Base-by-base conservation (phyloP, 2,888 invertebrate genomes). In the Aleiodes leptofemur region DNA sequence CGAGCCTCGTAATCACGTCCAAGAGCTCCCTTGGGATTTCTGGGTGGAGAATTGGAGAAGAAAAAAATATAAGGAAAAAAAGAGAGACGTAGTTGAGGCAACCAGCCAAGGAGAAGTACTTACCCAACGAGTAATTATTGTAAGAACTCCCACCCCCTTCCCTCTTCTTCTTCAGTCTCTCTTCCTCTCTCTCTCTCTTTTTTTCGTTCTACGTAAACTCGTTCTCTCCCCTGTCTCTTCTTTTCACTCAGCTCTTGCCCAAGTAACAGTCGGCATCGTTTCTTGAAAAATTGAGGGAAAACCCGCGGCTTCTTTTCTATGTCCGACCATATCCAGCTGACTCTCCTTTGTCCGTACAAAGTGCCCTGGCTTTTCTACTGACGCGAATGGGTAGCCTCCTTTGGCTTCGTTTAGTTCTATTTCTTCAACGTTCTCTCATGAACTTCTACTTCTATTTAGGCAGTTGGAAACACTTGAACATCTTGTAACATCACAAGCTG, bases 311-410 rank as follows among this genome's bases (percentile, higher is more conserved):
- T 70, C 69, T 76, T 76, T 53, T 72, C 57, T 74, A 69, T 74
- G 73, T 71, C 71, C 76, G 79, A 79, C 79, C 78, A 76, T 74
- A 81, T 77, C 79, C 76, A 77, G 78, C 76, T 68, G 64, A 73
- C 76, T 78, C 76, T 73, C 78, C 76, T 77, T 81, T 74, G 76
- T 57, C 76, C 57, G 78, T 69, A 48, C 76, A 68, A 76, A 76
- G 72, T 72, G 75, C 48, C 53, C 61, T 48, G 51, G 68, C 57
- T 72, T 72, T 76, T 53, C 72, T 43, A 68, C 66, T 29, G 56
- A 56, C 38, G 66, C 78, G 73, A 69, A 73, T 72, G 71, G 76
- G 69, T 77, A 79, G 8, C 8, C 76, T 73, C 56, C 43, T 75
- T 71, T 76, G 76, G 73, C 73, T 57, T 70, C 72, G 14, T 56